Conservation (phyloP, 2,888 invertebrate species). For the Aspidapion aeneum region DNA sequence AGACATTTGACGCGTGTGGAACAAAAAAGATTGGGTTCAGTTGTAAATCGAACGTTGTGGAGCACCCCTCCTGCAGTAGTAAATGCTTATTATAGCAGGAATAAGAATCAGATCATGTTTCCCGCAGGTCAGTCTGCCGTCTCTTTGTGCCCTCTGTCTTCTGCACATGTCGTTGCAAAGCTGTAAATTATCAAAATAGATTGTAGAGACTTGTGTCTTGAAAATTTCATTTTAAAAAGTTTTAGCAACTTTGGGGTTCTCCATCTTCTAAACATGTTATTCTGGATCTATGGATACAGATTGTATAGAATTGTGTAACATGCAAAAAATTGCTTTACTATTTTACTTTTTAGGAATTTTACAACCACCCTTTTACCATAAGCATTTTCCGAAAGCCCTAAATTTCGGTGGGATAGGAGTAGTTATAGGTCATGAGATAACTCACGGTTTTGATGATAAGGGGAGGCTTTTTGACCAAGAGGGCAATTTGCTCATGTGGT, state of each 20-base stretch:
- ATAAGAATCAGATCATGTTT: conserved; percentile 84
- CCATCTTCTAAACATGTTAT: too few relatives aligned
- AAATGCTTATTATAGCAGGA: conserved; percentile 93
- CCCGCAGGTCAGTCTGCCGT: conserved; percentile 65
- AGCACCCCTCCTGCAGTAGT: conserved; percentile 87
- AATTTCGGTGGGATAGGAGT: conserved; percentile 91
- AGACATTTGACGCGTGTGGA: conserved; percentile 68
- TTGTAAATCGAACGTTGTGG: conserved; percentile 79
- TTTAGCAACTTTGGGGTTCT: too few relatives aligned
- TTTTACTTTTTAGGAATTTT: conserved; percentile 78
- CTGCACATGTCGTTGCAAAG: too few relatives aligned
- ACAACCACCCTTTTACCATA: conserved; percentile 92
- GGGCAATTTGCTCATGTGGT: conserved; percentile 88
- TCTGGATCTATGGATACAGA: too few relatives aligned
- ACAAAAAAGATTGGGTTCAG: conserved; percentile 63
- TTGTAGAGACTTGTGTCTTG: too few relatives aligned
- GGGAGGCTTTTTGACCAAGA: conserved; percentile 86
- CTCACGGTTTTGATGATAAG: conserved; percentile 89
- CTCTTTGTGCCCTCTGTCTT: not conserved
- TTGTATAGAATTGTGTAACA: too few relatives aligned
- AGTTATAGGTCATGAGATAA: conserved; percentile 90
- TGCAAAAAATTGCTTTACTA: too few relatives aligned
- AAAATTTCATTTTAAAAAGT: not conserved
- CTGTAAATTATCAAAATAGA: too few relatives aligned
- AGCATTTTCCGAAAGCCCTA: conserved; percentile 73